Evolutionary conservation across 2,113 vertebrate species (phyloP).

Genomic region (Erythrocercus mccallii): DNA sequence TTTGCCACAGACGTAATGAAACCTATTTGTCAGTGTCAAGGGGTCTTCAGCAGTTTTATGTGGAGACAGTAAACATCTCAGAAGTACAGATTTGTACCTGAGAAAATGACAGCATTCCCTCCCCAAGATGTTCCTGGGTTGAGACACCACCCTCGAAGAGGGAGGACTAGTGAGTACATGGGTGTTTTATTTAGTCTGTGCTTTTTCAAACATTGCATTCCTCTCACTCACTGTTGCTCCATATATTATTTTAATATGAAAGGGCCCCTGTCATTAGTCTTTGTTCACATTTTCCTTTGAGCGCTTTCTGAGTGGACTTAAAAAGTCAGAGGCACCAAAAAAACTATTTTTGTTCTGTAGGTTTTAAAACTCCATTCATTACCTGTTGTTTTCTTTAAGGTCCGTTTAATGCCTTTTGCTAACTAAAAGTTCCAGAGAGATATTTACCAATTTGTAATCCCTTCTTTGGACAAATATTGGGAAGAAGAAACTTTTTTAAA

Average conservation of each 20-base stretch:
- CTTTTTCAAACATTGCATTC: conserved; percentile 71
- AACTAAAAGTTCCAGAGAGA: conserved; percentile 54
- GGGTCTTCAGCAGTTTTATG: conserved; percentile 47
- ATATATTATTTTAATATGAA: conserved; percentile 74
- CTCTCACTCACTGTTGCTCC: conserved; percentile 53
- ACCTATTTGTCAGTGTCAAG: conserved; percentile 67
- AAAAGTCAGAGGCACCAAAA: conserved; percentile 55
- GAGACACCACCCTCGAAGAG: conserved; percentile 51
- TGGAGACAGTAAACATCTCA: conserved; percentile 58
- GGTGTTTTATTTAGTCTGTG: conserved; percentile 68
- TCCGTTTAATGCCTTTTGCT: conserved; percentile 58
- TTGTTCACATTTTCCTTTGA: conserved; percentile 66
- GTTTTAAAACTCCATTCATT: conserved; percentile 65
- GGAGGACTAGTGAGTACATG: conserved; percentile 50
- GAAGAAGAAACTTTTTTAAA: conserved; percentile 32
- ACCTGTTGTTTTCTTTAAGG: conserved; percentile 70
- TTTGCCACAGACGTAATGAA: conserved; percentile 56
- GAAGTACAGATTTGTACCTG: conserved; percentile 59
- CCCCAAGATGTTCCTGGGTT: conserved; percentile 40
- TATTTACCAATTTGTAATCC: conserved; percentile 62
- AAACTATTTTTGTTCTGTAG: conserved; percentile 63
- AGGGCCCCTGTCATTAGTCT: conserved; percentile 72
- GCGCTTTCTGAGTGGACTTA: conserved; percentile 42
- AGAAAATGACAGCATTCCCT: conserved; percentile 63
- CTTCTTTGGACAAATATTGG: conserved; percentile 55